Conservation (phyloP, 2,888 invertebrate species). For the Thumatha senex region DNA sequence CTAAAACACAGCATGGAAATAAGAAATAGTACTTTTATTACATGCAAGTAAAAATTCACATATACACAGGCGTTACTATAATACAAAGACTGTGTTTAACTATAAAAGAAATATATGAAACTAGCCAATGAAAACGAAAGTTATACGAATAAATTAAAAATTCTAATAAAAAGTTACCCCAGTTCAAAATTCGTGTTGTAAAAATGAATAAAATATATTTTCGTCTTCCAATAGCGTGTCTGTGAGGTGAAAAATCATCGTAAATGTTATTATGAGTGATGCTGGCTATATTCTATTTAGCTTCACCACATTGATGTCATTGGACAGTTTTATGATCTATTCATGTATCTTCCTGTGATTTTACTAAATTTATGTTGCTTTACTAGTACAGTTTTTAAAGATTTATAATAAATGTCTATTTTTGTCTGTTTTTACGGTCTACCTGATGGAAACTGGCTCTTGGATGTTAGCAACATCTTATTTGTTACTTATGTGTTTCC, state of each 20-base stretch:
- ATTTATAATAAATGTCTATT: not conserved
- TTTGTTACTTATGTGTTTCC: too few species aligned
- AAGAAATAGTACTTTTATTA: not conserved
- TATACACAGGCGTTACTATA: too few species aligned
- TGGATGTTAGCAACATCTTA: too few species aligned
- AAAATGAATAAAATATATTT: slow-evolving; percentile 19
- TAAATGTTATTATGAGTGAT: slow-evolving; percentile 21
- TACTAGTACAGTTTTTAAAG: not conserved
- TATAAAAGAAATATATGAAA: not conserved
- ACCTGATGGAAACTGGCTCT: too few species aligned
- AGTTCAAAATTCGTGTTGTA: slow-evolving; percentile 15
- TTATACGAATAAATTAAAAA: slow-evolving; percentile 7
- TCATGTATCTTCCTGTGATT: not conserved
- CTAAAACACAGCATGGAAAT: not conserved
- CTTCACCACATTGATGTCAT: slow-evolving; percentile 16
- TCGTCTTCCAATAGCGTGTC: slow-evolving; percentile 15
- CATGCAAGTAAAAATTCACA: too few species aligned
- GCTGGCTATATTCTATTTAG: slow-evolving; percentile 14
- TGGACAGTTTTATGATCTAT: slow-evolving; percentile 8
- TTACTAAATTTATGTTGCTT: not conserved
- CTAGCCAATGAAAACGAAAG: not conserved
- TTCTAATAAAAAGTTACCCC: slow-evolving; percentile 14
- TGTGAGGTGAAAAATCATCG: slow-evolving; percentile 17
- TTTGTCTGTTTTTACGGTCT: too few species aligned
- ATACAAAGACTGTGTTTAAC: too few species aligned